Base-by-base conservation (phyloP, 2,888 invertebrate species). In the Cheiracanthium punctorium region DNA sequence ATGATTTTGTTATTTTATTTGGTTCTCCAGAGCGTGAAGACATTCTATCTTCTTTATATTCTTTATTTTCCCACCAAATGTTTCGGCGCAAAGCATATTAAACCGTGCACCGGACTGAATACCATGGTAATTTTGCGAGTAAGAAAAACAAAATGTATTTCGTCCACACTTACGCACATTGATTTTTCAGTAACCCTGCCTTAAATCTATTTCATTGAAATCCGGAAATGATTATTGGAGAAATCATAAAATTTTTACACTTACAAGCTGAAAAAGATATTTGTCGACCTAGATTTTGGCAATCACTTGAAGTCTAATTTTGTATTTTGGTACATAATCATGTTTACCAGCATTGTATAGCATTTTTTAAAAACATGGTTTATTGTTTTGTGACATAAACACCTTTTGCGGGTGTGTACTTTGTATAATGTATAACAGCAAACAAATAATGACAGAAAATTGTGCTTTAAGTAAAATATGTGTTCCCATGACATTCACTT, bases 151-250 rank as follows among this genome's bases (percentile, higher is more conserved):
- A 52, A 24, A 70, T 70, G 20, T 41, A 37, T 70, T 37, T 70
- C 20, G 43, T 41, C 72, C 30, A 52, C 33, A 48, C 33, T 52
- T 33, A 73, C 32, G 64, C 41, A 65, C 17, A n/a, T 7, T 33
- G 37, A 17, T 43, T 69, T 67, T 12, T 4, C 28, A 24, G 64
- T 75, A 75, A 82, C 69, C 58, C 52, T 81, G 74, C 43, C 43
- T 58, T 58, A 58, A 24, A 24, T 58, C 58, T 12, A 58, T 58
- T 58, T 58, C 24, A 48, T 75, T 14, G 24, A 80, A 43, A 82
- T 80, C 28, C 72, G 72, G 72, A 80, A 72, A 72, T 24, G 32
- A 65, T 72, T 72, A 71, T n/a, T 52, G 33, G 17, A 29, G 29
- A 64, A 64, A 52, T 64, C 37, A 37, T 8, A 29, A 33, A 20